Base-by-base conservation (phyloP, 2,797 vertebrate species). In the Hippoglossus hippoglossus region DNA sequence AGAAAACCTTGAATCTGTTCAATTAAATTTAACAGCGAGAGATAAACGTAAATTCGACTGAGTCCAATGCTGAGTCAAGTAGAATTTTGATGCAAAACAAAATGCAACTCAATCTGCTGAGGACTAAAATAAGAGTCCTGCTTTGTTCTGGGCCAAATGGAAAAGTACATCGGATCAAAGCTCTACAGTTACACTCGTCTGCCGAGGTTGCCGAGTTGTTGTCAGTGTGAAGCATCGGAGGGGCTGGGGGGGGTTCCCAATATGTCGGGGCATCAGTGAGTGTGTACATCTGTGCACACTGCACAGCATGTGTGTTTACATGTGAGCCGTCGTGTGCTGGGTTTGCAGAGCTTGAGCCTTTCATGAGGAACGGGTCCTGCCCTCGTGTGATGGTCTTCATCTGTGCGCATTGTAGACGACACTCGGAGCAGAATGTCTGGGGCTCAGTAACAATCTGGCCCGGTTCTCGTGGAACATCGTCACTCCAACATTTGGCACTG, bases 101-200 rank as follows among this genome's bases (percentile, higher is more conserved):
- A 69, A 18, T 11, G 55, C 10, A 54, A 67, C 63, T 55, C 54
- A 3, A 34, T 77, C 64, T 44, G 50, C 34, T 15, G 64, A 1
- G 44, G 49, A 72, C 82, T 62, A 79, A 89, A 89, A 77, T 74
- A 87, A 87, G 78, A 31, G 3, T 22, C 25, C 54, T 51, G 81
- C 83, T 88, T 90, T 89, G 86, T 89, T 89, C 75, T 66, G 75
- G 75, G 71, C 50, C 12, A 84, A 74, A 85, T 59, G 80, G 77
- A 79, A 86, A 87, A 84, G 70, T 56, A 53, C 68, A 61, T 34
- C 25, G 69, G 56, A 75, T 59, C 34, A 44, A 84, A 70, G 73
- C 22, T 89, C 89, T 92, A 81, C 73, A 7, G 81, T 91, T 93
- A 90, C 86, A 83, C 54, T 36, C 26, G 73, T 80, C 62, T 86